Evolutionary conservation across 2,797 vertebrate genomes (phyloP).

Genomic region (Molossus molossus): DNA sequence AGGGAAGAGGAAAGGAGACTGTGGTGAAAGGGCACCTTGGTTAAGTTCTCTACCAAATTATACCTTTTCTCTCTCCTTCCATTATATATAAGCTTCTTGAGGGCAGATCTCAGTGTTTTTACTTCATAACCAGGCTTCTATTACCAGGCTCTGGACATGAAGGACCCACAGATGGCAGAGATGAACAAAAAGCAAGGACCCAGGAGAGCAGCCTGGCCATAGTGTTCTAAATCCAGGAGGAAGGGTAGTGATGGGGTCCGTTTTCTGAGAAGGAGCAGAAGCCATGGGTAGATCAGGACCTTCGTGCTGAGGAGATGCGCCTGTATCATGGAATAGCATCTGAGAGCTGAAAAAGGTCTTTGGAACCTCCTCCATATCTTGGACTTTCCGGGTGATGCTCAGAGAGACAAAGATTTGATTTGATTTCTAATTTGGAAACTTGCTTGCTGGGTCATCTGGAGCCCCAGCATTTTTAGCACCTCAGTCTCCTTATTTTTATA

Average conservation of each 20-base stretch:
- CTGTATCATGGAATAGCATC: accelerated
- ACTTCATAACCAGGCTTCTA: background rate
- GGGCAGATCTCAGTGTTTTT: background rate
- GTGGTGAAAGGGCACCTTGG: background rate
- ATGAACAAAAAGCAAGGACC: background rate
- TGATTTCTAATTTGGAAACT: conserved; percentile 36
- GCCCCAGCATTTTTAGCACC: background rate
- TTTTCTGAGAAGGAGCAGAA: conserved; percentile 39
- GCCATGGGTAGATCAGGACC: background rate
- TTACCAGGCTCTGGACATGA: background rate
- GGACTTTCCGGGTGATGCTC: background rate
- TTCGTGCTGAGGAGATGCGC: background rate
- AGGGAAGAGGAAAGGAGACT: background rate
- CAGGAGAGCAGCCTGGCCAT: background rate
- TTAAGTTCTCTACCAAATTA: background rate
- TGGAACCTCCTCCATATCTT: background rate
- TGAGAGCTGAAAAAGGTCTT: background rate
- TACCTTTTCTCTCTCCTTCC: background rate
- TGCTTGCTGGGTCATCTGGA: background rate
- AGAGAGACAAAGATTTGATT: background rate
- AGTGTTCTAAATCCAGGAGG: background rate
- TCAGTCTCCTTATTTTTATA: background rate
- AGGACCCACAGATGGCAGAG: background rate
- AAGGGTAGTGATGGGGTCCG: background rate
- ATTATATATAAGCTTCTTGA: background rate